A percentile compares a stretch with the other conserved stretches of the same genome.
These are phyloP conservation scores for Phaenicophaeus curvirostris DNA, from an alignment of 2,797 vertebrate genomes.

Conservation along the genomic window DNA sequence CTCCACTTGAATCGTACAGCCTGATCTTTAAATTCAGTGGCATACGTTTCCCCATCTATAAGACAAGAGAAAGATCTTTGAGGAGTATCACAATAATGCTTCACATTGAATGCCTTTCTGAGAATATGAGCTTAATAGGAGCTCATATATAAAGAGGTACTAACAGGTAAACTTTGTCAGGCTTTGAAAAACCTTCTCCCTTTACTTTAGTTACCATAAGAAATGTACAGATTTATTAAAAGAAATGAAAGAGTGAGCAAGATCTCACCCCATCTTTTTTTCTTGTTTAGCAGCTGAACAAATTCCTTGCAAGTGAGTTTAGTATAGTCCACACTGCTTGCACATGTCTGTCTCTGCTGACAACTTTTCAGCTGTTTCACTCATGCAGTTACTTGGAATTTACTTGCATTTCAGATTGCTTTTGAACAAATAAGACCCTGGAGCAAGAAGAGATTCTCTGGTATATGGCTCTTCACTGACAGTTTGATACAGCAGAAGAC, in stretches of 20 bases:
- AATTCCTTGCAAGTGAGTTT: neutral
- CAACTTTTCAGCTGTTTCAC: neutral
- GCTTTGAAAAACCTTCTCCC: neutral
- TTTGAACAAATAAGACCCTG: neutral
- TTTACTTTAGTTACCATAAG: neutral
- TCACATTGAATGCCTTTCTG: neutral
- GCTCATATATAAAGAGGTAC: neutral
- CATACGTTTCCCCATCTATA: neutral
- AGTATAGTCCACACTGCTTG: neutral
- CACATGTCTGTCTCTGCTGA: neutral
- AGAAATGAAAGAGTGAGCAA: neutral
- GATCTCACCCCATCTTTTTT: neutral
- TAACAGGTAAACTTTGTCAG: neutral
- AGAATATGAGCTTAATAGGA: neutral
- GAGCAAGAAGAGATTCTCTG: neutral
- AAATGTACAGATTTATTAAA: neutral
- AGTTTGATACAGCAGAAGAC: neutral
- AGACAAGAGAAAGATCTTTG: neutral
- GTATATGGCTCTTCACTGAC: neutral
- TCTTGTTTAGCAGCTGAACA: neutral
- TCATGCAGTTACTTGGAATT: neutral
- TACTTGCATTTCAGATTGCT: conserved; percentile 7
- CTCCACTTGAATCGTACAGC: neutral
- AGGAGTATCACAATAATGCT: neutral
- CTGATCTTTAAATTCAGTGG: neutral